These are phyloP conservation scores for Andrena dorsata DNA, from an alignment of 2,888 invertebrate species.

Conservation along the genomic window DNA sequence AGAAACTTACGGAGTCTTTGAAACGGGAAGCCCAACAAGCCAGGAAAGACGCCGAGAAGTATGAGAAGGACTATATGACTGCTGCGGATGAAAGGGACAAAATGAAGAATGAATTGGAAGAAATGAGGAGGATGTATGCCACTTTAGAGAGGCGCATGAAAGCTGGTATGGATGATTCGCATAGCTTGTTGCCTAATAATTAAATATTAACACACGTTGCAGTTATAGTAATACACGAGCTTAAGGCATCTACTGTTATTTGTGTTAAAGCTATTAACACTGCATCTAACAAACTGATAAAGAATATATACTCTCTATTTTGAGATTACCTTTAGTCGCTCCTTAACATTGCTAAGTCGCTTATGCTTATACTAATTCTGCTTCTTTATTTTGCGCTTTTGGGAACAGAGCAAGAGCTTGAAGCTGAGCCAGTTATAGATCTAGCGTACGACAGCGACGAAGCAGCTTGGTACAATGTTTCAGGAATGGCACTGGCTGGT, in stretches of 20 bases:
- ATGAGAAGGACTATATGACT: conserved; percentile 92
- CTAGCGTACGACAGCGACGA: conserved; percentile 79
- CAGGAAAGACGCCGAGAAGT: conserved; percentile 91
- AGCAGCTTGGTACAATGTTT: conserved; percentile 81
- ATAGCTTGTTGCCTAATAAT: neutral
- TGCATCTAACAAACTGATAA: conserved; percentile 24
- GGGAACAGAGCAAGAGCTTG: conserved; percentile 55
- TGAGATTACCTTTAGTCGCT: neutral
- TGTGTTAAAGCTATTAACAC: conserved; percentile 19
- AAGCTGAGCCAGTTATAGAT: conserved; percentile 77
- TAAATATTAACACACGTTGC: conserved; percentile 1
- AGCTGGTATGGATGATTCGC: conserved; percentile 76
- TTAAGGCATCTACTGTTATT: neutral
- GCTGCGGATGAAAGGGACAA: conserved; percentile 92
- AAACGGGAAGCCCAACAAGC: conserved; percentile 92
- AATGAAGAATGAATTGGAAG: conserved; percentile 91
- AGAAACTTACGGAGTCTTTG: conserved; percentile 89
- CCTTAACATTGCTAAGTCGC: conserved; percentile 13
- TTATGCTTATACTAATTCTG: conserved; percentile 62
- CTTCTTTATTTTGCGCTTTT: conserved; percentile 57
- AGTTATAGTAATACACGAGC: neutral
- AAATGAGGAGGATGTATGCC: conserved; percentile 91
- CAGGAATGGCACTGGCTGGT: conserved; percentile 84
- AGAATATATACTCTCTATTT: neutral
- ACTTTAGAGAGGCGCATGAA: conserved; percentile 89